A percentile compares a stretch with the other conserved stretches of the same genome.
These are phyloP conservation scores for Serinus canaria DNA, from an alignment of 2,113 vertebrate species.

Conservation along the genomic window DNA sequence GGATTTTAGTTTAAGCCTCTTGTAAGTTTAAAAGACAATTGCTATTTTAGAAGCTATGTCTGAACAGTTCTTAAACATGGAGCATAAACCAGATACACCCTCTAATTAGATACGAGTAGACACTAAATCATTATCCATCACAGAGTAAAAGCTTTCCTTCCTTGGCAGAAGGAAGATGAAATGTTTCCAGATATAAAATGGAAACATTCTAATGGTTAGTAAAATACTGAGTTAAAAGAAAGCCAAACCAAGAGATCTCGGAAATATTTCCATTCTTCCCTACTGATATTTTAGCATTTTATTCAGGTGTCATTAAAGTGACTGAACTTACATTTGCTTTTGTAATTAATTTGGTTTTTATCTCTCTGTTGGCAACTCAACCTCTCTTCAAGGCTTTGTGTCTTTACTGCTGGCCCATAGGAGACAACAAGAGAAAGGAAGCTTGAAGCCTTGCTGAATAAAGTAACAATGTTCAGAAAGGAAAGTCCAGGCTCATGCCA, in stretches of 20 bases:
- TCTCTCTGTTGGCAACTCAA: background rate
- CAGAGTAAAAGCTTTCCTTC: background rate
- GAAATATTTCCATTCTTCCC: background rate
- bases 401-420: background rate
- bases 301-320: background rate
- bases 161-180: background rate
- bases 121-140: background rate
- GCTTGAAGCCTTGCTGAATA: background rate
- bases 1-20: background rate
- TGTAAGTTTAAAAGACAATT: background rate
- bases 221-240: background rate
- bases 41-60: background rate
- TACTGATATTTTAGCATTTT: background rate
- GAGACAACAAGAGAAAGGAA: background rate
- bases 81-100: background rate
- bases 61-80: background rate
- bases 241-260: background rate
- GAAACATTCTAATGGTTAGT: background rate
- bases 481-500: background rate
- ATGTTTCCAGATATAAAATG: background rate
- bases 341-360: background rate
- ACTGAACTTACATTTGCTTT: background rate
- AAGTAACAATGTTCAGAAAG: background rate
- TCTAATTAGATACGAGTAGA: background rate
- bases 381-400: background rate